Evolutionary conservation across 2,113 vertebrate species (phyloP), one percentile per base, ranked within the genome.

Genomic region (Thamnophis sirtalis): DNA sequence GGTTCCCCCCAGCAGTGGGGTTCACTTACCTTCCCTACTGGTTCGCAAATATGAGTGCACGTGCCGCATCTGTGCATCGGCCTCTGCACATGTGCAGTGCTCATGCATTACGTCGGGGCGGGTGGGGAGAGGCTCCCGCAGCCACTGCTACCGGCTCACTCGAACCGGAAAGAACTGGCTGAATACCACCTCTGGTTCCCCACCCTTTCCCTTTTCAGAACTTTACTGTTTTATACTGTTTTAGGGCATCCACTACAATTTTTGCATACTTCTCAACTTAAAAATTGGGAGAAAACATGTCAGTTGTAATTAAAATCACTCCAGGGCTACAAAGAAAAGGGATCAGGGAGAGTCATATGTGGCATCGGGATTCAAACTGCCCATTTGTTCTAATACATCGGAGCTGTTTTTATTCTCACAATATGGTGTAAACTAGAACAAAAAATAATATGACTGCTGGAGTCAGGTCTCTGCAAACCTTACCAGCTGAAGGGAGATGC

Each of bases 401-500:
- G 68, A 38, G 15, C 6, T 38, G 17, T 80, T 80, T 38, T 80
- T 38, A 38, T 80, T 19, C 19, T 38, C 38, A 89, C 38, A 58
- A 9, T 11, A 43, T 88, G 54, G 17, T 84, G 3, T 85, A 49
- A 91, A 38, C 5, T 21, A 85, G 9, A 26, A 33, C 56, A 88
- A 55, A 60, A 60, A 60, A 60, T 3, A 15, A 17, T n/a, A 87
- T 7, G 49, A 84, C 28, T 33, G 33, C 49, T 43, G 89, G 80
- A 9, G 0, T 26, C 89, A 24, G 53, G 55, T n/a, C 5, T 10
- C 26, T 33, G 84, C 51, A 85, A 85, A 55, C 54, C 96, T 96
- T 94, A 98, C 98, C 97, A 93, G 97, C 91, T 53, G 95, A 87
- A 91, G 95, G 95, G 87, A 97, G 94, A 4, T 90, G 92, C 92